Percentiles rank a stretch among this genome's conserved stretches.
Evolutionary conservation across 2,797 vertebrate species (phyloP).

Genomic region (Leptoclinus maculatus): DNA sequence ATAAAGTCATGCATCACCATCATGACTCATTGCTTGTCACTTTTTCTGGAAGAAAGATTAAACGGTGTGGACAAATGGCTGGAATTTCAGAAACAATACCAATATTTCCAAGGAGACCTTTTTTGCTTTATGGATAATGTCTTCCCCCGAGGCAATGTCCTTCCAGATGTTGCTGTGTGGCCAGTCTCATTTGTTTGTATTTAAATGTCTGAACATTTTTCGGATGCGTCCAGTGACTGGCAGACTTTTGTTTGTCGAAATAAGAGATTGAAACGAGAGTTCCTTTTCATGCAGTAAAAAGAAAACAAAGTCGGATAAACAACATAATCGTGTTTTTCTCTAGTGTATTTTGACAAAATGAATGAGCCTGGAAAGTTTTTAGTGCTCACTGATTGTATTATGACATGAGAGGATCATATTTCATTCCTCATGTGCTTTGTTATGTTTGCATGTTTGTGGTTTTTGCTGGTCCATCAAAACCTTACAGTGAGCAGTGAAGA

Average conservation of each 20-base stretch:
- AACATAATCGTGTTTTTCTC: constrained; percentile 67
- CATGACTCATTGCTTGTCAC: constrained; percentile 69
- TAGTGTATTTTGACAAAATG: constrained; percentile 73
- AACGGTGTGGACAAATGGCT: constrained; percentile 66
- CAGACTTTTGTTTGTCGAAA: constrained; percentile 72
- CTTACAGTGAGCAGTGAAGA: constrained; percentile 65
- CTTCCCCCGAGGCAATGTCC: constrained; percentile 54
- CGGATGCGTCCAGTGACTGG: constrained; percentile 70
- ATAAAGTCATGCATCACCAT: constrained; percentile 60
- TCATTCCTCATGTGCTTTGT: constrained; percentile 75
- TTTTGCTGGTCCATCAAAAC: constrained; percentile 73
- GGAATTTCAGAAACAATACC: constrained; percentile 74
- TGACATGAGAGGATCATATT: constrained; percentile 76
- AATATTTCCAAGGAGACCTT: constrained; percentile 60
- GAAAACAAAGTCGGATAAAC: constrained; percentile 71
- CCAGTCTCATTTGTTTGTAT: constrained; percentile 63
- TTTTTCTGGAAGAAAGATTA: constrained; percentile 60
- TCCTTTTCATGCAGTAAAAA: constrained; percentile 77
- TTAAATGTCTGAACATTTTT: constrained; percentile 66
- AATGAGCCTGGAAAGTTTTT: constrained; percentile 79
- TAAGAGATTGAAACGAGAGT: constrained; percentile 74
- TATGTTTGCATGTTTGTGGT: constrained; percentile 83
- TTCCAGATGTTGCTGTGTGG: constrained; percentile 71
- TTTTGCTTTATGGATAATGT: constrained; percentile 61
- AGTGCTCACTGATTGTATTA: constrained; percentile 79